Percentiles rank a stretch among this genome's conserved stretches.
Evolutionary conservation across 2,113 vertebrate species (phyloP).

Genomic region (Centrocercus urophasianus): DNA sequence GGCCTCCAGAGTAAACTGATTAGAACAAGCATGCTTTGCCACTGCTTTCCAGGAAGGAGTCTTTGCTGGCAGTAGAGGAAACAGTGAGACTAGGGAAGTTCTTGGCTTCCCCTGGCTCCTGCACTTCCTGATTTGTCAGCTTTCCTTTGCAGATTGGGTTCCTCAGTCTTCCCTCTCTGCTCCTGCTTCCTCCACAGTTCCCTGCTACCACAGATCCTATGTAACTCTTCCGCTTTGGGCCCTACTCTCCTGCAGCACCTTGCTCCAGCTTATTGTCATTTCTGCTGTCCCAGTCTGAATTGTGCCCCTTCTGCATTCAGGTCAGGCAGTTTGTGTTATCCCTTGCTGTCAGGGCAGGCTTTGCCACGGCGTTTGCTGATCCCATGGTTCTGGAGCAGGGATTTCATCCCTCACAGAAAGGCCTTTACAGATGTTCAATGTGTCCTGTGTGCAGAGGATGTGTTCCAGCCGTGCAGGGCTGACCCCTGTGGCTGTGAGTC

Average conservation of each 20-base stretch:
- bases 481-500: background rate
- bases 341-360: background rate
- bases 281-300: background rate
- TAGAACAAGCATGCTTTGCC: background rate
- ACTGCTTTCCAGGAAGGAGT: background rate
- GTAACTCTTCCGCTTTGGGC: background rate
- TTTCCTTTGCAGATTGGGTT: background rate
- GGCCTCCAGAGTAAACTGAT: background rate
- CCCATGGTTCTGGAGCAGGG: background rate
- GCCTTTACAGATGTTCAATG: background rate
- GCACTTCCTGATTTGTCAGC: background rate
- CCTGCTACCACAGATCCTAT: background rate
- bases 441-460: background rate
- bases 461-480: background rate
- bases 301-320: background rate
- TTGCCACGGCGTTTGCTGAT: background rate
- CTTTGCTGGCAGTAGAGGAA: background rate
- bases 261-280: fast-evolving
- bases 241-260: background rate
- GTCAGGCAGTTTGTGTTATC: background rate
- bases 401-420: background rate
- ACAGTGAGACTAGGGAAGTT: background rate
- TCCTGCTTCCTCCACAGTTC: background rate
- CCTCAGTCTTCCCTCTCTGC: background rate
- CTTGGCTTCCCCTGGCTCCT: background rate